Evolutionary conservation across 2,113 vertebrate species (phyloP), one percentile per base, ranked within the genome.

Genomic region (Ailuropoda melanoleuca): DNA sequence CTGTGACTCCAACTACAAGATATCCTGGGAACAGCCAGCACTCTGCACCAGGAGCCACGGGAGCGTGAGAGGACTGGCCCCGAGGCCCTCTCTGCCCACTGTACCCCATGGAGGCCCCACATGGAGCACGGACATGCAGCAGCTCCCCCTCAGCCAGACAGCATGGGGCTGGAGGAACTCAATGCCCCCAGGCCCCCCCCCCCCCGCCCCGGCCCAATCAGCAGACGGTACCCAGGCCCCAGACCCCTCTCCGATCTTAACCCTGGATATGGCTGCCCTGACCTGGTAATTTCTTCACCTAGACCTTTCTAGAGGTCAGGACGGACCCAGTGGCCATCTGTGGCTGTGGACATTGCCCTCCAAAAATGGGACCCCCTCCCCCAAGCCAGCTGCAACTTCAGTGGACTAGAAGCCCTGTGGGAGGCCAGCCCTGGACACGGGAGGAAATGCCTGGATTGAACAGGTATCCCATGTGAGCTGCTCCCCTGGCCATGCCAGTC

Each of bases 61-160:
- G 10, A 15, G 37, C 4, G 1, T 18, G 7, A 7, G 4, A 15
- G 75, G 46, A 39, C 55, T 8, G 34, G 14, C 77, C 88, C 74
- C 1, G 4, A 4, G 1, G 55, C 24, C 17, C 66, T 12, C n/a
- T 1, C 7, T 4, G 31, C 2, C 7, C 1, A 9, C 17, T 11
- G 29, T 10, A 1, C 19, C 46, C 9, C 0, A 8, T 1, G 8
- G 62, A 34, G 62, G 0, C 43, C 46, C 2, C 62, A 39, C 43
- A 43, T 43, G 43, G 43, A 43, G 43, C 43, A 43, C 43, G 43
- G 43, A 43, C 75, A 56, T 23, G 48, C 13, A 4, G 15, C 74
- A 14, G 8, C 34, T 7, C 39, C 24, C 56, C 29, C 70, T 37
- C 43, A 7, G 37, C 37, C 15, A 19, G 8, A 17, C 6, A 10